Evolutionary conservation across 53 echinoderm and acorn worm genomes (phyloP).

Genomic region (Astropecten irregularis): DNA sequence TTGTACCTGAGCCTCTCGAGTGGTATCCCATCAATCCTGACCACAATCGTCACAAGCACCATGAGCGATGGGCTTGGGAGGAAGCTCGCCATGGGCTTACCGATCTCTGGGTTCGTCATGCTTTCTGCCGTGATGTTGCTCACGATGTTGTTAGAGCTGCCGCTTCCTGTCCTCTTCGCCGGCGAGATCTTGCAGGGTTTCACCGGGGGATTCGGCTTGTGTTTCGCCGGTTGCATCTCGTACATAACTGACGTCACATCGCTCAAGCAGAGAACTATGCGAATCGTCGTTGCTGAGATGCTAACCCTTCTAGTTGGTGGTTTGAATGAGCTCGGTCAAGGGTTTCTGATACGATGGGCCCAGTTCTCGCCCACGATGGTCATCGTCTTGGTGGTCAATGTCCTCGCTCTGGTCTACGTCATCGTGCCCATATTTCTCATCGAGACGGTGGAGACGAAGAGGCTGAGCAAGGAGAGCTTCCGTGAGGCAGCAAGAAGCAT

Average conservation of each 20-base stretch:
- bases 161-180: slow-evolving; percentile 32
- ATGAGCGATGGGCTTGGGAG: slow-evolving; percentile 66
- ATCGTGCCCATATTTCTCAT: slow-evolving; percentile 35
- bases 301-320: slow-evolving; percentile 54
- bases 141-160: slow-evolving; percentile 8
- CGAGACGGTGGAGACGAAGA: slow-evolving; percentile 39
- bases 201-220: slow-evolving; percentile 48
- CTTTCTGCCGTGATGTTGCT: slow-evolving; percentile 6
- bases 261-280: slow-evolving; percentile 52
- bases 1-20: slow-evolving; percentile 31
- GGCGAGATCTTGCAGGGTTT: slow-evolving; percentile 52
- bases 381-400: slow-evolving; percentile 18
- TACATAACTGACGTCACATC: slow-evolving; percentile 65
- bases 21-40: slow-evolving; percentile 53
- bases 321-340: slow-evolving; percentile 42
- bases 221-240: slow-evolving; percentile 56
- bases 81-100: slow-evolving; percentile 51
- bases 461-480: background rate
- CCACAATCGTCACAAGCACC: slow-evolving; percentile 51
- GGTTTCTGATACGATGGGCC: slow-evolving; percentile 19
- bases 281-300: slow-evolving; percentile 69
- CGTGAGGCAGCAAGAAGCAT: slow-evolving; percentile 19
- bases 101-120: slow-evolving; percentile 48
- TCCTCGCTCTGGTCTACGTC: slow-evolving; percentile 41
- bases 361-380: slow-evolving; percentile 31